phyloP scores from a whole-genome alignment of 2,113 vertebrate species.

The Astatotilapia flaviijosephi region DNA sequence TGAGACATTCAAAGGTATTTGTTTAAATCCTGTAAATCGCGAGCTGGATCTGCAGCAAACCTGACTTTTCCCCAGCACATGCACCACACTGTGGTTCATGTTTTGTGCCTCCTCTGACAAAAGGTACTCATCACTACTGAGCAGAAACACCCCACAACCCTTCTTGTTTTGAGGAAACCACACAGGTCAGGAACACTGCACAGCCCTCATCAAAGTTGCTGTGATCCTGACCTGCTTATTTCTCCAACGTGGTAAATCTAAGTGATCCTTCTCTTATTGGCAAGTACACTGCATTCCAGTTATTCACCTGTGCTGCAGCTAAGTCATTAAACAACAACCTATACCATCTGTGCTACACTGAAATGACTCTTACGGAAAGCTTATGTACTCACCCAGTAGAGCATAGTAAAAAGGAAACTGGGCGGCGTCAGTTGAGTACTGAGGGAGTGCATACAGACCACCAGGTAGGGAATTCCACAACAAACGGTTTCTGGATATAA shows the following conservation, averaged over 20 bases:
- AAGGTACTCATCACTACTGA: neutral
- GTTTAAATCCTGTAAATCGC: neutral
- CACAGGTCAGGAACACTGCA: neutral
- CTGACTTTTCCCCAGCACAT: neutral
- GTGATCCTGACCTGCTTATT: neutral
- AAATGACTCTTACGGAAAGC: neutral
- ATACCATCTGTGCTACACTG: neutral
- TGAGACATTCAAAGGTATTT: neutral
- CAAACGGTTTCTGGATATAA: slow-evolving; percentile 68
- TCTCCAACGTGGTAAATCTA: neutral
- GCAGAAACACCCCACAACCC: neutral
- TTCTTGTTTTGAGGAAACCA: neutral
- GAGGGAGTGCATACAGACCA: slow-evolving; percentile 72
- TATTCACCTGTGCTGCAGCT: neutral
- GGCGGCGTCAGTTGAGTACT: slow-evolving; percentile 69
- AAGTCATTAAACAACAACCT: neutral
- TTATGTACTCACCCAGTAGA: slow-evolving; percentile 64
- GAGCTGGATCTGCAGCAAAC: neutral
- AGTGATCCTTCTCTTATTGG: neutral
- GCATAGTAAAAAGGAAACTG: slow-evolving; percentile 76
- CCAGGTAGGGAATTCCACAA: slow-evolving; percentile 76
- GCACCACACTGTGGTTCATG: neutral
- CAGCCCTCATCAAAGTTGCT: neutral
- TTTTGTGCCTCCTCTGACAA: neutral
- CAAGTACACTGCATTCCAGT: neutral